A percentile compares a stretch with the other conserved stretches of the same genome.
Conservation (phyloP, 2,888 invertebrate species). For the Brenthis hecate region DNA sequence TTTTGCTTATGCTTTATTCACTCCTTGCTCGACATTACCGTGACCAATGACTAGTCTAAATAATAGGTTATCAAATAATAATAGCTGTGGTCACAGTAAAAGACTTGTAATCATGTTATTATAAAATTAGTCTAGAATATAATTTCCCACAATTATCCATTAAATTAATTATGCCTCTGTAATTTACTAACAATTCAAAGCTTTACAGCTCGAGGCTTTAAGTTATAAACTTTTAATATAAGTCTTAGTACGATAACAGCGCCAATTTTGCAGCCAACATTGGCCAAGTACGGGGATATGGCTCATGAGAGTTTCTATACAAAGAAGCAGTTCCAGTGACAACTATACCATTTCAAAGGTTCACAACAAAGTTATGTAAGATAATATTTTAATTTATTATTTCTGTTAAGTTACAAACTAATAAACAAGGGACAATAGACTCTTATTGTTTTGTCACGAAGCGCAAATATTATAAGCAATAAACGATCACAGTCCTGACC, state of each 20-base stretch:
- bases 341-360: background rate
- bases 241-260: too few relatives aligned
- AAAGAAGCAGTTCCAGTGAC: background rate
- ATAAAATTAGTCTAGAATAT: constrained; percentile 17
- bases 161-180: constrained; percentile 6
- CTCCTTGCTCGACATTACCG: constrained; percentile 57
- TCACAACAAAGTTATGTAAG: background rate
- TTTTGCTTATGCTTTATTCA: constrained; percentile 50
- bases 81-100: constrained; percentile 11
- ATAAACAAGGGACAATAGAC: constrained; percentile 27
- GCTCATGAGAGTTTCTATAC: background rate
- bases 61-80: constrained; percentile 34
- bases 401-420: constrained; percentile 16
- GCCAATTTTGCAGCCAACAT: too few relatives aligned
- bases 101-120: constrained; percentile 13
- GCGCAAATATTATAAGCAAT: constrained; percentile 16
- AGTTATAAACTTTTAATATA: too few relatives aligned
- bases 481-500: constrained; percentile 25
- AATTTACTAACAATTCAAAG: background rate
- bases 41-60: constrained; percentile 42
- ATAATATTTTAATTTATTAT: background rate
- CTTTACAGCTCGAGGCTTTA: too few relatives aligned
- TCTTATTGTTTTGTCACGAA: constrained; percentile 33
- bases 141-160: constrained; percentile 14
- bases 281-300: too few relatives aligned